Percentiles rank a stretch among this genome's conserved stretches.
phyloP scores from a whole-genome alignment of 2,888 invertebrate genomes.

The Amiota minor region DNA sequence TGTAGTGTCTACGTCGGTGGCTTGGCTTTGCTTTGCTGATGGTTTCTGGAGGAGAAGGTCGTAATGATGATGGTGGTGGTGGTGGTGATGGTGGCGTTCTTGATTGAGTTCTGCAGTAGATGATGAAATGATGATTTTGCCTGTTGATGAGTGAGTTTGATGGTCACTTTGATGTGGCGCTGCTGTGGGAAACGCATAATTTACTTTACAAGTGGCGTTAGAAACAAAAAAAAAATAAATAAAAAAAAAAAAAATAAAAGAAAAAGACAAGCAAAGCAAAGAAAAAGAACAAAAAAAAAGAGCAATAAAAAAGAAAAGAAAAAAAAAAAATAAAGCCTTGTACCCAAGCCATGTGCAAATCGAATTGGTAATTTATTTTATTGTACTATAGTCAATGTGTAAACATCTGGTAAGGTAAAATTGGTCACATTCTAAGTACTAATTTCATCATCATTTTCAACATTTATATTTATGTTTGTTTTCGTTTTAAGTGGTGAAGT shows the following conservation, averaged over 20 bases:
- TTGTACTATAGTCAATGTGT: too few relatives aligned
- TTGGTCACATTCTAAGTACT: too few relatives aligned
- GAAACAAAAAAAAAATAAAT: conserved; percentile 5
- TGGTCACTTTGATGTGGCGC: conserved; percentile 71
- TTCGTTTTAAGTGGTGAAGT: too few relatives aligned
- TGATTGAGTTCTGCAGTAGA: conserved; percentile 23
- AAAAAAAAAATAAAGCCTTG: not conserved
- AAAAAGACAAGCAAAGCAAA: not conserved
- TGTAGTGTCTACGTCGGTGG: not conserved
- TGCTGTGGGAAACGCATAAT: conserved; percentile 70
- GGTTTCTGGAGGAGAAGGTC: too few relatives aligned
- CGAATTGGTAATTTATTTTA: too few relatives aligned
- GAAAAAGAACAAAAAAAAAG: not conserved
- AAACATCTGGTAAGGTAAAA: too few relatives aligned
- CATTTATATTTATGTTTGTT: too few relatives aligned
- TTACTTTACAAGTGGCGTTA: conserved; percentile 47
- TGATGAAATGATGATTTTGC: not conserved
- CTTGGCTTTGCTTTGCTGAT: too few relatives aligned
- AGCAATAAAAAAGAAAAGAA: not conserved
- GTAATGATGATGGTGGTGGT: not conserved
- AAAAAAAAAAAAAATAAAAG: not conserved
- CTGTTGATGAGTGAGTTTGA: conserved; percentile 27
- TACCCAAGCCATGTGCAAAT: not conserved
- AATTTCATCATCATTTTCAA: too few relatives aligned
- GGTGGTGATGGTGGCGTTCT: not conserved